Evolutionary conservation across 2,113 vertebrate genomes (phyloP), one percentile per base, ranked within the genome.

Genomic region (Eurypyga helias): DNA sequence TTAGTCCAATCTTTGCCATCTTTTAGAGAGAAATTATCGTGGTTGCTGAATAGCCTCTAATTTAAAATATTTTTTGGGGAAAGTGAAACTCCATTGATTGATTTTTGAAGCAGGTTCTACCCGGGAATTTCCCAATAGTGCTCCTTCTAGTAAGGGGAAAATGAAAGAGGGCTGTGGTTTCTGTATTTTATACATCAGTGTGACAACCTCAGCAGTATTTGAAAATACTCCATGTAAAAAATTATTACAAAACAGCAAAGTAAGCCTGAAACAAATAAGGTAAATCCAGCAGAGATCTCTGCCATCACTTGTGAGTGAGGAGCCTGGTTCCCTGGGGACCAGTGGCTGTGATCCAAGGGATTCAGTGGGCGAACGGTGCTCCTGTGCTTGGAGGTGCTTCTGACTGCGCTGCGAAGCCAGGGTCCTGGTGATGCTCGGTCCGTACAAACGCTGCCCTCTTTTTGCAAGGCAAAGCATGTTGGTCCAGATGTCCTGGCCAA

Each of bases 391-490:
- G 45, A 45, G 29, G 49, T 4, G 1, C 62, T 24, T 24, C 13
- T 0, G 26, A 70, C 57, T 24, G 21, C 1, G 21, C 60, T 26
- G 58, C 2, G 0, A 21, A 79, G 60, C 61, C 66, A 17, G 26
- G 38, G 45, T 70, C 72, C 61, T 38, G 76, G 33, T 6, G 18
- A 48, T 0, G 2, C 36, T 36, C 13, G 18, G 34, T 15, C 62
- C 6, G 2, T 64, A 10, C 62, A 23, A 54, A 52, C 70, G 24
- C 90, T 62, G 54, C 54, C 70, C 67, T 26, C 18, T 54, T 80
- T 58, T 46, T 58, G 58, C 41, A 31, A 70, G 64, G 70, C 17
- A 8, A 71, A 62, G 69, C 13, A 9, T 28, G 4, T 19, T 48
- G 69, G 76, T 46, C 62, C 85, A 84, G 88, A 48, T 95, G 88